Percentiles rank a stretch among this genome's conserved stretches.
phyloP scores from a whole-genome alignment of 2,113 vertebrate species.

The Epinephelus fuscoguttatus region DNA sequence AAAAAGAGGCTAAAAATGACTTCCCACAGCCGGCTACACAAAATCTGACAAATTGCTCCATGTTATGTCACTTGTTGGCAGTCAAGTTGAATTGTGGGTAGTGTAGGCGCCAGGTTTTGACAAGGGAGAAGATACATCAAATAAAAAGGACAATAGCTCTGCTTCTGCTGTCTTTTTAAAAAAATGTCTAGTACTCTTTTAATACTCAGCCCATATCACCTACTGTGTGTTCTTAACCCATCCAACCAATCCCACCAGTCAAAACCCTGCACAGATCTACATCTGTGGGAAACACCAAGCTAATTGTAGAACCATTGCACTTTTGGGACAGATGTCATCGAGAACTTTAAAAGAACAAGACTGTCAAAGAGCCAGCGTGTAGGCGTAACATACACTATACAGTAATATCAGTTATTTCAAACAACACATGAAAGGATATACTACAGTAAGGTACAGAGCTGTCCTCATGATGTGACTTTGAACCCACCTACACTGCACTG shows the following conservation, averaged over 20 bases:
- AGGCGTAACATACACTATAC: neutral
- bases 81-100: neutral
- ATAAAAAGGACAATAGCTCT: neutral
- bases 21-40: neutral
- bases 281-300: neutral
- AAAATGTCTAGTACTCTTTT: neutral
- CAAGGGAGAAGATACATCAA: neutral
- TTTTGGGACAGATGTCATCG: neutral
- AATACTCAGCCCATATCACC: neutral
- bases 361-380: neutral
- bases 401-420: neutral
- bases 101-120: neutral
- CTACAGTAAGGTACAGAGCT: neutral
- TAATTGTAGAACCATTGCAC: neutral
- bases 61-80: no score
- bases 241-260: neutral
- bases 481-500: neutral
- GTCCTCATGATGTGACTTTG: neutral
- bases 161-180: neutral
- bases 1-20: neutral
- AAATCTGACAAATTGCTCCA: neutral
- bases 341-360: no score
- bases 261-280: neutral
- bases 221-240: neutral
- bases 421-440: neutral